phyloP scores from a whole-genome alignment of 2,797 vertebrate genomes.

The Cyclura pinguis region DNA sequence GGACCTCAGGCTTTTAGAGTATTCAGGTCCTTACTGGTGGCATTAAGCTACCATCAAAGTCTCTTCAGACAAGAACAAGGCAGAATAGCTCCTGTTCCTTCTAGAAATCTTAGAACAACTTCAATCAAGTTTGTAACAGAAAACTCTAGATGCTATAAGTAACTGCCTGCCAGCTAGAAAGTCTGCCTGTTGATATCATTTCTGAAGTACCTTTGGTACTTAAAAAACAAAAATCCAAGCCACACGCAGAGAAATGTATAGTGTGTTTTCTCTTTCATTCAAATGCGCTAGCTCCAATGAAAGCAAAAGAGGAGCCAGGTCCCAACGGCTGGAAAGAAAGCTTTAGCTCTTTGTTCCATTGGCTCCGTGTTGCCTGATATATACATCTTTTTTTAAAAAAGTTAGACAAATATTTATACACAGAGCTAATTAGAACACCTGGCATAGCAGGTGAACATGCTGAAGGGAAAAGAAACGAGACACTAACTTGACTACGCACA shows the following conservation, averaged over 20 bases:
- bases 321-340: conserved; percentile 56
- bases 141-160: neutral
- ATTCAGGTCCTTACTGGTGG: too few relatives aligned
- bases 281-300: conserved; percentile 24
- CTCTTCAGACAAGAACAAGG: neutral
- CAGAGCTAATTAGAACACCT: conserved; percentile 78
- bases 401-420: conserved; percentile 80
- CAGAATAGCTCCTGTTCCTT: neutral
- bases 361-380: conserved; percentile 67
- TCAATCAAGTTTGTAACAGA: neutral
- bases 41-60: neutral
- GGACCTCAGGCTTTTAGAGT: too few relatives aligned
- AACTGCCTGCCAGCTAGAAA: neutral
- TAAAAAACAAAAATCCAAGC: neutral
- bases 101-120: too few relatives aligned
- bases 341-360: conserved; percentile 59
- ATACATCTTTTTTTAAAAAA: conserved; percentile 69
- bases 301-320: conserved; percentile 54
- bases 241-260: neutral
- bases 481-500: conserved; percentile 24
- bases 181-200: neutral
- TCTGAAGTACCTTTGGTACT: neutral
- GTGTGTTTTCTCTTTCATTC: neutral
- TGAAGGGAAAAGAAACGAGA: conserved; percentile 58
- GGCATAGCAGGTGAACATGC: conserved; percentile 73